phyloP scores from a whole-genome alignment of 1,140 invertebrate species.

The Camponotus vicinus region DNA sequence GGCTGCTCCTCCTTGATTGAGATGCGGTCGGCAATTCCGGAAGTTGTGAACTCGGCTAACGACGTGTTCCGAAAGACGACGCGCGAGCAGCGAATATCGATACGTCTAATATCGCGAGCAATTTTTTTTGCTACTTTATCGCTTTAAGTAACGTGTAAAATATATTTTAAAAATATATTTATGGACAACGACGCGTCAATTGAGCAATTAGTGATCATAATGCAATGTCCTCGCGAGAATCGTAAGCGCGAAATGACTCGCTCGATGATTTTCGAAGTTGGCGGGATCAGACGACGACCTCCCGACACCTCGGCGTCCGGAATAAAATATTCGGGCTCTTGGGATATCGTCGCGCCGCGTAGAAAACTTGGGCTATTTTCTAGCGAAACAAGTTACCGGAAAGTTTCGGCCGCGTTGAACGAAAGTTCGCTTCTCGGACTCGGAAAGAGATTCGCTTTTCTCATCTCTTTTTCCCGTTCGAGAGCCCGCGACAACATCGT shows the following conservation, averaged over 20 bases:
- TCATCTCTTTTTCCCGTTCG: background rate
- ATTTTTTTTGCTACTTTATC: background rate
- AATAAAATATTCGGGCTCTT: conserved; percentile 58
- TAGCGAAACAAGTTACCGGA: conserved; percentile 62
- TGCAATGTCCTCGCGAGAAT: background rate
- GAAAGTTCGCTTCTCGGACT: conserved; percentile 46
- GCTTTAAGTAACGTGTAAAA: background rate
- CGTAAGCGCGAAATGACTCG: background rate
- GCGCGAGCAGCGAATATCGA: background rate
- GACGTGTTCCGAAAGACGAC: background rate
- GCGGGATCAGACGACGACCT: conserved; percentile 51
- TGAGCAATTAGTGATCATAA: background rate
- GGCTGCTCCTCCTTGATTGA: conserved; percentile 36
- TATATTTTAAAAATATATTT: background rate
- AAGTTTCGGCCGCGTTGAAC: conserved; percentile 51
- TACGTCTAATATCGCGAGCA: background rate
- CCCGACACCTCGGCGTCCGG: conserved; percentile 74
- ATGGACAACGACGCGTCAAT: background rate
- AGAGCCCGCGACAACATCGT: conserved; percentile 25
- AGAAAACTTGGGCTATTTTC: conserved; percentile 66
- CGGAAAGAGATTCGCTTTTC: conserved; percentile 44
- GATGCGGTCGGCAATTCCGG: conserved; percentile 33
- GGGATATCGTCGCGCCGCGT: conserved; percentile 58
- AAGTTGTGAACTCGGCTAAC: conserved; percentile 23
- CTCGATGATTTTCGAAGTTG: background rate